Base-by-base conservation (phyloP, 2,888 invertebrate genomes). In the Clunio marinus region DNA sequence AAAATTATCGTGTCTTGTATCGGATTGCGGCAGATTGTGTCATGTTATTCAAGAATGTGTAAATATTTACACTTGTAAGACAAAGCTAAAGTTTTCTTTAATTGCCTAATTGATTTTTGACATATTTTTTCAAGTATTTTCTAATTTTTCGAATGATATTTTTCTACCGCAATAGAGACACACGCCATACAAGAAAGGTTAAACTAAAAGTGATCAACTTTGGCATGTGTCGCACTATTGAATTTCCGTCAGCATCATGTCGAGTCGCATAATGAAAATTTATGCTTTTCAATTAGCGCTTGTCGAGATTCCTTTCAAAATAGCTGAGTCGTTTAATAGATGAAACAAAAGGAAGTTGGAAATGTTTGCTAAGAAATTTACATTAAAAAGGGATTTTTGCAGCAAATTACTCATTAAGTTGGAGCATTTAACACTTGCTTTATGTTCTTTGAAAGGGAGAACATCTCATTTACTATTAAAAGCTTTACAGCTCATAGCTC, bases 101-200 rank as follows among this genome's bases (percentile, higher is more conserved):
- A 62, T 62, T 62, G 62, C 62, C 62, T 62, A 62, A 62, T 62
- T 62, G 62, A 62, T 37, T 62, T 62, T 62, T 62, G 62, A 62
- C 62, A 62, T 37, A 37, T 62, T 22, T 28, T 37, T 35, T 27
- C 20, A 8, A 10, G 32, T 32, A 7, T 32, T 32, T 32, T 4
- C 10, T 4, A 4, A 4, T 32, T 32, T 32, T 32, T 32, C 32
- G 10, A 7, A 32, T 32, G 32, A 32, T 10, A 13, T 15, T 8
- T 41, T 15, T n/a, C 41, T 32, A 41, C 15, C 3, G 41, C 3
- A 41, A 4, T 41, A 4, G 41, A 41, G 41, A 41, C 15, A 41
- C 41, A 3, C n/a, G n/a, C 15, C 41, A n/a, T 15, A 3, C 41
- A 13, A n/a, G 15, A 41, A 41, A 41, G 41, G 41, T 41, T 41